Evolutionary conservation across 2,888 invertebrate species (phyloP).

Genomic region (Pyrochroa serraticornis): DNA sequence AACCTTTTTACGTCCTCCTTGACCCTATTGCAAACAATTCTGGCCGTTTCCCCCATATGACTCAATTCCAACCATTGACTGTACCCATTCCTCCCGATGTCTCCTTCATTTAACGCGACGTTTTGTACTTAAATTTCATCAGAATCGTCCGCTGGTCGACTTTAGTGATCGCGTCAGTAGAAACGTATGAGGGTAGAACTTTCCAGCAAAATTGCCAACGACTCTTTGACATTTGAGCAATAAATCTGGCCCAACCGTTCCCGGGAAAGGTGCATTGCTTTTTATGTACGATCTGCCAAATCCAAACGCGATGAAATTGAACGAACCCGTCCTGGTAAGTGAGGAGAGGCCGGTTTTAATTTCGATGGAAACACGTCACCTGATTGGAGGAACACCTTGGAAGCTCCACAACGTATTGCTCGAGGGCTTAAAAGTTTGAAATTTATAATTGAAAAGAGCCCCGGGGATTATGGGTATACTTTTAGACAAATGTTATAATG

Average conservation of each 20-base stretch:
- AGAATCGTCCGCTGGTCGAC: conserved; percentile 11
- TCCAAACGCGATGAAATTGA: conserved; percentile 16
- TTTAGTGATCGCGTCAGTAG: conserved; percentile 5
- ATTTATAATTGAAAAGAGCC: background rate
- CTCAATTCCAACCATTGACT: too few species aligned
- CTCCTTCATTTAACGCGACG: conserved; percentile 11
- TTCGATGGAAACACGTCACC: background rate
- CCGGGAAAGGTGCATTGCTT: conserved; percentile 21
- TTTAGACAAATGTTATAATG: conserved; percentile 3
- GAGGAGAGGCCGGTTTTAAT: too few species aligned
- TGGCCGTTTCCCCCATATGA: background rate
- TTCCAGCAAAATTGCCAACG: conserved; percentile 16
- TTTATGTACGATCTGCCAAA: conserved; percentile 25
- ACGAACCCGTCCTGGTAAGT: too few species aligned
- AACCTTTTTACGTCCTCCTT: conserved; percentile 2
- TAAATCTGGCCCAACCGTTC: conserved; percentile 17
- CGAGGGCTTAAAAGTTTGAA: background rate
- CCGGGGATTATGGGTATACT: background rate
- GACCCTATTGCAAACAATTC: conserved; percentile 8
- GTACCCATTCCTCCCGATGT: background rate
- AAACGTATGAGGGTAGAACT: conserved; percentile 11
- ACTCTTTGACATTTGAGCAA: conserved; percentile 18
- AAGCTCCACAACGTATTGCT: background rate
- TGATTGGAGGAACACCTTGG: background rate
- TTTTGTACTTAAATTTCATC: conserved; percentile 14